Base-by-base conservation (phyloP, 1,140 invertebrate species). In the Chironomus striatipennis region DNA sequence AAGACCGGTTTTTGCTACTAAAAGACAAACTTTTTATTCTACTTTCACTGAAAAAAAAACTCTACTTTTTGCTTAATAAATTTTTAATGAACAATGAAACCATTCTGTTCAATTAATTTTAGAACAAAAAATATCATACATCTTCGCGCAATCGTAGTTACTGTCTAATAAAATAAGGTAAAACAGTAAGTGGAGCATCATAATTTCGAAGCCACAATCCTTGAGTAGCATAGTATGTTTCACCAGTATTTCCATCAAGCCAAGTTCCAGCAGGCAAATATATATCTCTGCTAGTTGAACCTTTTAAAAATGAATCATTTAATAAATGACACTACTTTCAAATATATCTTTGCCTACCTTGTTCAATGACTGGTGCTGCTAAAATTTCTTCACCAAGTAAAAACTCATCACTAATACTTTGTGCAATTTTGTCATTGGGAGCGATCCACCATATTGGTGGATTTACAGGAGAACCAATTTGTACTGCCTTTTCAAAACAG, bases 381-480 rank as follows among this genome's bases (percentile, higher is more conserved):
- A 93, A 78, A 21, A 91, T 84, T 64, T 87, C 83, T 79, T 91
- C 87, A 9, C 91, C 91, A 5, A 93, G 80, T 18, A 94, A 79
- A 80, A 87, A 93, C 81, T 92, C 89, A 70, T 90, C 88, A 77
- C 88, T 88, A 70, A 91, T 86, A 21, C 81, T 85, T 18, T 89
- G 86, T 2, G 92, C 90, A 70, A 83, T 82, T 18, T 81, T 74
- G 77, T 94, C 88, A 0, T 81, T 83, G 0, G 94, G 93, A 76
- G 90, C 90, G 0, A 93, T 84, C 94, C 93, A 97, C 94, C 95
- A 97, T 12, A 74, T 42, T 20, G 73, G 73, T 10, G 73, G 43
- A 74, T 74, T 74, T 9, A 74, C 47, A 57, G 73, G 73, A 20
- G 17, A 85, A 74, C 93, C 93, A 4, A 85, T 84, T 1, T 79